Evolutionary conservation across 37 sponge, comb jelly and placozoan species (phyloP), one percentile per base, ranked within the genome.

Genomic region (Bolinopsis microptera): DNA sequence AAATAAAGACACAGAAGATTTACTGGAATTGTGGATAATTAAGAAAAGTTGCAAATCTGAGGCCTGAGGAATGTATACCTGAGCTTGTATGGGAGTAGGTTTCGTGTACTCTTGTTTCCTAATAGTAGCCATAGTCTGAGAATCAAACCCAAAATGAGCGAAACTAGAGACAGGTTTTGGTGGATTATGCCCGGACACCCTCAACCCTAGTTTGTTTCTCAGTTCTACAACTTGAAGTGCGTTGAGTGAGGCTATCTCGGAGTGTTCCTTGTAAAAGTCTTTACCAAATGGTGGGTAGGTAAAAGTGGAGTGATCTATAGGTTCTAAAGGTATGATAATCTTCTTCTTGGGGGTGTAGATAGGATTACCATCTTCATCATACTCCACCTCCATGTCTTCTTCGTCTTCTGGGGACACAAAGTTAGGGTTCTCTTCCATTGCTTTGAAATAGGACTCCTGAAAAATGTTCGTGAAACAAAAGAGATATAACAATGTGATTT

Each of bases 301-400:
- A 69, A 98, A 96, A 94, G 95, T 94, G 0, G 95, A 94, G 76
- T 98, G 98, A 67, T 98, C 97, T 0, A 96, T 36, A 16, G 97
- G 95, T n/a, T 97, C 97, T 0, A 98, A 95, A 18, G 98, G 98
- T 28, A 96, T 96, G 61, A 98, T 95, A 34, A 97, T 37, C 37
- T 80, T 80, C 82, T 80, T 80, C 38, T 80, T 80, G 38, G 82
- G 82, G 37, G 82, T 93, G 76, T 93, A 93, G 25, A 93, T 96
- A 21, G 99, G 99, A 67, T 96, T 94, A 8, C 99, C 99, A 82
- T 98, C 99, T 0, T 93, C 95, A 69, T 98, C 99, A 69, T 98
- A 98, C 28, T 98, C 97, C 69, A 96, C 69, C 69, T 96, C 96
- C 35, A 94, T 31, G 3, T 98, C 99, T 0, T 97, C 96, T 0